A percentile compares a stretch with the other conserved stretches of the same genome.
Evolutionary conservation across 2,797 vertebrate species (phyloP).

Genomic region (Sebastes iracundus): DNA sequence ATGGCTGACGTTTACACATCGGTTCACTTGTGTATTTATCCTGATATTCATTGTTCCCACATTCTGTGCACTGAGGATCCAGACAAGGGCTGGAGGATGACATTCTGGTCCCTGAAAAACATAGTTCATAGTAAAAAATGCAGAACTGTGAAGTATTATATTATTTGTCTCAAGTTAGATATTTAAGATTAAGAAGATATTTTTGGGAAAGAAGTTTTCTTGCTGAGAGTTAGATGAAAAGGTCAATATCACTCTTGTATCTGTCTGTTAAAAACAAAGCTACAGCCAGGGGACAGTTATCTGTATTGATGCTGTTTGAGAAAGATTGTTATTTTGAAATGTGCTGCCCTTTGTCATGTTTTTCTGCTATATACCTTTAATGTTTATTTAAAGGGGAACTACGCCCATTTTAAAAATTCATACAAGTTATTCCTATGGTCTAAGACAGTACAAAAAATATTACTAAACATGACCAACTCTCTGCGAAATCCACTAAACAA

Average conservation of each 20-base stretch:
- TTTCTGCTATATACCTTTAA: neutral
- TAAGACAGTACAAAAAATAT: too few relatives aligned
- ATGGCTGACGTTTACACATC: slow-evolving; percentile 63
- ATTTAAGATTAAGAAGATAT: neutral
- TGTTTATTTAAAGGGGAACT: neutral
- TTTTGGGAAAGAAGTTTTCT: neutral
- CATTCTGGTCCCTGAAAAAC: slow-evolving; percentile 73
- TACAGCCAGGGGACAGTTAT: neutral
- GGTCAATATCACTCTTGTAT: neutral
- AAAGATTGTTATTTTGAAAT: neutral
- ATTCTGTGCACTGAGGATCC: slow-evolving; percentile 56
- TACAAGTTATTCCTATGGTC: too few relatives aligned
- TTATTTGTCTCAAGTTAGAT: neutral
- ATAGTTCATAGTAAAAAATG: neutral
- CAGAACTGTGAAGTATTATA: rapidly evolving
- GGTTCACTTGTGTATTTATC: neutral
- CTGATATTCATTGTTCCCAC: slow-evolving; percentile 58
- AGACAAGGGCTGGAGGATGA: rapidly evolving
- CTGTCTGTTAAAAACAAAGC: neutral
- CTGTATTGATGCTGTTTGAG: neutral
- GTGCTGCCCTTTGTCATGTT: neutral
- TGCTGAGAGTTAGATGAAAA: neutral
- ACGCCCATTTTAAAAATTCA: too few relatives aligned
- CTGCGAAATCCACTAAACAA: too few relatives aligned
- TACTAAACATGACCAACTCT: too few relatives aligned